These are phyloP conservation scores for Champsocephalus gunnari DNA, from an alignment of 2,797 vertebrate genomes.

Conservation along the genomic window DNA sequence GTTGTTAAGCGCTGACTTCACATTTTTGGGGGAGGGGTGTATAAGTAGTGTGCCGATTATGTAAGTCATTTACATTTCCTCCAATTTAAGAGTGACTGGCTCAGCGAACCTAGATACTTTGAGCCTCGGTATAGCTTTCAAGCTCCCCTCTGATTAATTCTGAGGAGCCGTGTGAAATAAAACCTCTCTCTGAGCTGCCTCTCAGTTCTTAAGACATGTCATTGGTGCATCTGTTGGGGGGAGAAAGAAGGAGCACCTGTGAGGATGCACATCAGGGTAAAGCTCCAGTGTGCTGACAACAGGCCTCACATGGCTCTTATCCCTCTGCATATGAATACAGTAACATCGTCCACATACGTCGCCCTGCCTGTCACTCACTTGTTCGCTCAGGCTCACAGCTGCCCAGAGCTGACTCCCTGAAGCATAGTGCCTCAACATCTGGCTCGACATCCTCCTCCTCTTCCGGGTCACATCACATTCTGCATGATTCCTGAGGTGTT, in stretches of 20 bases:
- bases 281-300: constrained; percentile 62
- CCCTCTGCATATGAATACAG: constrained; percentile 50
- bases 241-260: constrained; percentile 6
- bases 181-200: constrained; percentile 65
- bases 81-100: constrained; percentile 67
- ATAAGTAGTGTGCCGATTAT: constrained; percentile 49
- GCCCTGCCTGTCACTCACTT: constrained; percentile 56
- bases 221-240: constrained; percentile 48
- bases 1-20: constrained; percentile 60
- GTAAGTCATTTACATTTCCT: constrained; percentile 75
- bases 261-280: constrained; percentile 45
- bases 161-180: constrained; percentile 63
- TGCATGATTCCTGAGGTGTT: constrained; percentile 41
- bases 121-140: constrained; percentile 60
- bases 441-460: constrained; percentile 56
- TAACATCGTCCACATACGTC: constrained; percentile 24
- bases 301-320: constrained; percentile 58
- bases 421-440: constrained; percentile 74
- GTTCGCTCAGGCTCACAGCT: constrained; percentile 45
- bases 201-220: constrained; percentile 57
- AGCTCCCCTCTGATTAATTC: constrained; percentile 62
- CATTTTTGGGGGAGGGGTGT: constrained; percentile 28
- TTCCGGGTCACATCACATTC: constrained; percentile 70
- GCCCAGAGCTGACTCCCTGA: constrained; percentile 38
- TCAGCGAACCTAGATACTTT: constrained; percentile 65